Percentiles rank a stretch among this genome's conserved stretches.
These are phyloP conservation scores for Pseudomyrmex gracilis DNA, from an alignment of 1,140 invertebrate species.

Conservation along the genomic window DNA sequence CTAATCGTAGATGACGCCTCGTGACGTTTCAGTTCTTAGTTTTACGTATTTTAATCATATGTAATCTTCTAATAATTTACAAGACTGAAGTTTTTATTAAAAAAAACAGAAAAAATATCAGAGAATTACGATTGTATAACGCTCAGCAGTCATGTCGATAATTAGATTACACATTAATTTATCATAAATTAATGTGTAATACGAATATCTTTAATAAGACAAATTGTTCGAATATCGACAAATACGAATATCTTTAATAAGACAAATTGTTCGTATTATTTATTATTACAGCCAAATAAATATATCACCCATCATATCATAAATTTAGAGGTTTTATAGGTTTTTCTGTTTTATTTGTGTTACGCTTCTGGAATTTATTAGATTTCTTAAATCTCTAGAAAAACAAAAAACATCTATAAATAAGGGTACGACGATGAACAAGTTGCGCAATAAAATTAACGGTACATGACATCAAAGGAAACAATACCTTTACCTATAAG, in stretches of 20 bases:
- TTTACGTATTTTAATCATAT: constrained; percentile 4
- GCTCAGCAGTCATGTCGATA: background rate
- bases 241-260: background rate
- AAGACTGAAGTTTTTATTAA: background rate
- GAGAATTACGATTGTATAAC: background rate
- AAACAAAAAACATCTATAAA: too few relatives aligned
- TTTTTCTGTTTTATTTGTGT: background rate
- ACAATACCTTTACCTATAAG: too few relatives aligned
- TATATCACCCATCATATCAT: too few relatives aligned
- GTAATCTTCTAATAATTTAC: constrained; percentile 24
- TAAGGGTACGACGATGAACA: too few relatives aligned
- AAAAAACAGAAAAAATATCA: background rate
- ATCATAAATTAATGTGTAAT: background rate
- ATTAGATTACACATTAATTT: background rate
- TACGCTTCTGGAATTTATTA: too few relatives aligned
- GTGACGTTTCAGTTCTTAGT: background rate
- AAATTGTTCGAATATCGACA: background rate
- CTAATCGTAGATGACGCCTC: constrained; percentile 33
- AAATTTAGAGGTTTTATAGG: too few relatives aligned
- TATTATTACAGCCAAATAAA: background rate
- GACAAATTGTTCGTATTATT: background rate
- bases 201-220: background rate
- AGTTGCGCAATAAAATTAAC: too few relatives aligned
- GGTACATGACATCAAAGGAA: too few relatives aligned
- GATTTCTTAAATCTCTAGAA: too few relatives aligned